phyloP scores from a whole-genome alignment of 1,140 invertebrate genomes.

The Battus philenor region DNA sequence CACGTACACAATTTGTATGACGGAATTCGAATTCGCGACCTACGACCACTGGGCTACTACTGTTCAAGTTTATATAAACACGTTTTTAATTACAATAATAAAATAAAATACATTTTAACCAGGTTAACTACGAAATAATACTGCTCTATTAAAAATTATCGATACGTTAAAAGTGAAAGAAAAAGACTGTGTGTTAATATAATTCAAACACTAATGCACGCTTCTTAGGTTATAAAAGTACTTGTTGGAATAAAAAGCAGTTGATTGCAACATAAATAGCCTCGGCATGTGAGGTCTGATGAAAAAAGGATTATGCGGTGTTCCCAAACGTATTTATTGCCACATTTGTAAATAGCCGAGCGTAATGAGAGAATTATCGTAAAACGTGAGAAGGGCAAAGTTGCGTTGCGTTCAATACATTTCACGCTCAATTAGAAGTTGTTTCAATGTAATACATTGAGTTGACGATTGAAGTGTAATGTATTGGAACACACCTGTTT shows the following conservation, averaged over 20 bases:
- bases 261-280: constrained; percentile 11
- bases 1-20: no score
- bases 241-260: constrained; percentile 2
- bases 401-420: constrained; percentile 2
- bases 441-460: neutral
- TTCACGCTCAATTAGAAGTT: constrained; percentile 13
- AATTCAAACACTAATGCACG: no score
- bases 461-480: neutral
- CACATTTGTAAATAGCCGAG: constrained; percentile 7
- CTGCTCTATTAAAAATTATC: no score
- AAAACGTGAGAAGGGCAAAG: constrained; percentile 9
- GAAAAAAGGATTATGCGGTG: neutral
- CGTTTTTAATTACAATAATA: no score
- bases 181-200: no score
- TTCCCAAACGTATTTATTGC: constrained; percentile 11
- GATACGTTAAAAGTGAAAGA: no score
- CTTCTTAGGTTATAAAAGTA: neutral
- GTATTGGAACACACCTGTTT: neutral
- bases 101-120: no score
- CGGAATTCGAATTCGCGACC: no score
- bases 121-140: no score
- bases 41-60: no score
- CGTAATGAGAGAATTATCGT: constrained; percentile 15
- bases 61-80: no score
- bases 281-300: constrained; percentile 8